Conservation (phyloP, 2,888 invertebrate genomes). For the Zaprionus bogoriensis region DNA sequence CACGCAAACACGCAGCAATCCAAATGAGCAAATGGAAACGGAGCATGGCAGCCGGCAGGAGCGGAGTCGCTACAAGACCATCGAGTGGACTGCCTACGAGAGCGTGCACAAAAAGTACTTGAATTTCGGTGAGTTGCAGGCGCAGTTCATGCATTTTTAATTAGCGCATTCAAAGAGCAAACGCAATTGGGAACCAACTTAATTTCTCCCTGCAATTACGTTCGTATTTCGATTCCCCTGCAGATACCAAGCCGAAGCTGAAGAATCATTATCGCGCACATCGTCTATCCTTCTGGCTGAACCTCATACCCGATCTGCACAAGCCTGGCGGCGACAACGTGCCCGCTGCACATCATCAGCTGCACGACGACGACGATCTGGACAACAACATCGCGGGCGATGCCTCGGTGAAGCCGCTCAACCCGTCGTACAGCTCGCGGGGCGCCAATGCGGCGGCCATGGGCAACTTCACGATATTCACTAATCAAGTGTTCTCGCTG, state of each 20-base stretch:
- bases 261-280: conserved; percentile 97
- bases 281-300: conserved; percentile 96
- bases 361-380: conserved; percentile 86
- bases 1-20: conserved; percentile 86
- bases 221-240: not conserved
- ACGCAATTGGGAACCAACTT: too few species aligned
- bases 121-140: conserved; percentile 87
- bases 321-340: conserved; percentile 94
- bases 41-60: conserved; percentile 89
- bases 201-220: too few species aligned
- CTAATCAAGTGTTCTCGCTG: conserved; percentile 82
- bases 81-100: conserved; percentile 97
- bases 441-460: conserved; percentile 76
- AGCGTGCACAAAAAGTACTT: conserved; percentile 96
- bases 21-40: conserved; percentile 91
- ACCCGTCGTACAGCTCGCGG: conserved; percentile 80
- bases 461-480: conserved; percentile 82
- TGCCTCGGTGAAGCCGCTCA: conserved; percentile 84
- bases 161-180: too few species aligned
- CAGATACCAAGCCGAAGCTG: conserved; percentile 94
- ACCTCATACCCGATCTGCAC: conserved; percentile 95
- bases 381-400: conserved; percentile 84
- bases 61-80: conserved; percentile 87
- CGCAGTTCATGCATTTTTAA: not conserved
- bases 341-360: conserved; percentile 91